Evolutionary conservation across 2,888 invertebrate genomes (phyloP).

Genomic region (Hypsopygia costalis): DNA sequence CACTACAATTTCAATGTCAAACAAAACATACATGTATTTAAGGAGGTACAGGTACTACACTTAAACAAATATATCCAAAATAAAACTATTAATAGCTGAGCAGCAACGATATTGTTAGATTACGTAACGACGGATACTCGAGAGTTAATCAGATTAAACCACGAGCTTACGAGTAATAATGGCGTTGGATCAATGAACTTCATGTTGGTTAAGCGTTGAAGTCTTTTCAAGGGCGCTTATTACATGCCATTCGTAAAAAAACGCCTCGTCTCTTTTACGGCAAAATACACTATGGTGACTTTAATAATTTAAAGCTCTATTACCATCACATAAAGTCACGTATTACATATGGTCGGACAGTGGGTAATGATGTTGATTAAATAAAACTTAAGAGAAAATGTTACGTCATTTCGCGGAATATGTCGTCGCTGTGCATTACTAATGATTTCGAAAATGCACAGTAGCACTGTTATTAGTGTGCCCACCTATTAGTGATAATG

Average conservation of each 20-base stretch:
- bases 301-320: slow-evolving; percentile 1
- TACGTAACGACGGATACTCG: slow-evolving; percentile 10
- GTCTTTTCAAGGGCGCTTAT: slow-evolving; percentile 75
- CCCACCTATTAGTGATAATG: slow-evolving; percentile 1
- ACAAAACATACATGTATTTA: no score
- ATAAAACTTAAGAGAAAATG: slow-evolving; percentile 6
- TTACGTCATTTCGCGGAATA: slow-evolving; percentile 1
- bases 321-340: background rate
- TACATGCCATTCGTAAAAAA: slow-evolving; percentile 47
- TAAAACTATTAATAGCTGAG: no score
- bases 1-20: no score
- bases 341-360: background rate
- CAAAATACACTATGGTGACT: slow-evolving; percentile 15
- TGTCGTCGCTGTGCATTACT: slow-evolving; percentile 2
- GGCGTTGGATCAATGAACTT: slow-evolving; percentile 55
- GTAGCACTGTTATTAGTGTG: slow-evolving; percentile 39
- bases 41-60: no score
- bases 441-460: slow-evolving; percentile 40
- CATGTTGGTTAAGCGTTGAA: slow-evolving; percentile 65
- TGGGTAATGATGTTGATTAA: slow-evolving; percentile 8
- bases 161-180: slow-evolving; percentile 8
- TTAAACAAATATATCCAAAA: no score
- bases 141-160: slow-evolving; percentile 16
- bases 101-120: background rate
- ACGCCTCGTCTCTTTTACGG: slow-evolving; percentile 11